These are phyloP conservation scores for Eupleurogrammus muticus DNA, from an alignment of 2,797 vertebrate genomes.

Conservation along the genomic window DNA sequence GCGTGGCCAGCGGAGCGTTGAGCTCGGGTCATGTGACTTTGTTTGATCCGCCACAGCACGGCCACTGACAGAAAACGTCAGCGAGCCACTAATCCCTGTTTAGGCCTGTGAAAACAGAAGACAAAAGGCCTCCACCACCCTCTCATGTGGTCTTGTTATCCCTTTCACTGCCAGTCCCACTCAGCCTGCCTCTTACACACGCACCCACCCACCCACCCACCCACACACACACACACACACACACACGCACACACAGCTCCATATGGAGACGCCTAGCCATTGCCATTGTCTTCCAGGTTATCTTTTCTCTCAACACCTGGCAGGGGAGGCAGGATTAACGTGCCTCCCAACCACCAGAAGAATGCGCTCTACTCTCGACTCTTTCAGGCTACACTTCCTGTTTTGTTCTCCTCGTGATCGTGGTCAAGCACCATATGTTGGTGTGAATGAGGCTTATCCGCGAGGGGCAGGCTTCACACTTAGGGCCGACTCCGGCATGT, in stretches of 20 bases:
- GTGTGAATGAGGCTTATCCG: slow-evolving; percentile 71
- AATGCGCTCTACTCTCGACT: slow-evolving; percentile 68
- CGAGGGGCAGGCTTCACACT: slow-evolving; percentile 61
- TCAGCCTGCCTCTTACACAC: slow-evolving; percentile 35
- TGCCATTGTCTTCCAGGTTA: slow-evolving; percentile 74
- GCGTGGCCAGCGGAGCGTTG: slow-evolving; percentile 59
- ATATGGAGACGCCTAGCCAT: slow-evolving; percentile 59
- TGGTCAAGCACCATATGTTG: slow-evolving; percentile 69
- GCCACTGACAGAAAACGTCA: slow-evolving; percentile 80
- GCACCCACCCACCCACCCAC: slow-evolving; percentile 35
- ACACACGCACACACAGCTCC: slow-evolving; percentile 47
- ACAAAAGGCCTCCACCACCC: slow-evolving; percentile 58
- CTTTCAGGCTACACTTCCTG: slow-evolving; percentile 70
- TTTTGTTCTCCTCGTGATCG: slow-evolving; percentile 67
- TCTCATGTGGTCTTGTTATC: slow-evolving; percentile 61
- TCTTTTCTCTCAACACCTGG: slow-evolving; percentile 81
- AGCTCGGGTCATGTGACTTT: slow-evolving; percentile 65
- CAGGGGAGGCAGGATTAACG: slow-evolving; percentile 74
- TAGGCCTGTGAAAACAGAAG: slow-evolving; percentile 79
- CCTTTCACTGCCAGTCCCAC: slow-evolving; percentile 56
- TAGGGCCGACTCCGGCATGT: slow-evolving; percentile 45
- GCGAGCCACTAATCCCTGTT: slow-evolving; percentile 80
- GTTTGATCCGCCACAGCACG: slow-evolving; percentile 61
- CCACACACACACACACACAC: slow-evolving; percentile 37
- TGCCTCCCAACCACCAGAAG: slow-evolving; percentile 66